phyloP scores from a whole-genome alignment of 2,113 vertebrate genomes.

The Rattus norvegicus region GRCr8 NC_086019.1:142163001-142163500 shows the following conservation, averaged over 20 bases:
- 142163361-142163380: neutral
- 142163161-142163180: neutral
- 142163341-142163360: neutral
- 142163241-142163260: neutral
- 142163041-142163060: neutral
- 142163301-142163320: neutral
- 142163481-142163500: neutral
- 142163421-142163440: neutral
- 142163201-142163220: neutral
- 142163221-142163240: no score
- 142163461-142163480: neutral
- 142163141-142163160: neutral
- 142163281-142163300: neutral
- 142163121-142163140: neutral
- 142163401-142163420: neutral
- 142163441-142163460: neutral
- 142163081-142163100: neutral
- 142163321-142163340: neutral
- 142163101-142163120: neutral
- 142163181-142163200: no score
- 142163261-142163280: neutral
- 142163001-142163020: neutral
- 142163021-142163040: neutral
- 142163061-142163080: neutral
- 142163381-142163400: neutral